Conservation (phyloP, 2,113 vertebrate genomes). For the Entomyzon cyanotis region DNA sequence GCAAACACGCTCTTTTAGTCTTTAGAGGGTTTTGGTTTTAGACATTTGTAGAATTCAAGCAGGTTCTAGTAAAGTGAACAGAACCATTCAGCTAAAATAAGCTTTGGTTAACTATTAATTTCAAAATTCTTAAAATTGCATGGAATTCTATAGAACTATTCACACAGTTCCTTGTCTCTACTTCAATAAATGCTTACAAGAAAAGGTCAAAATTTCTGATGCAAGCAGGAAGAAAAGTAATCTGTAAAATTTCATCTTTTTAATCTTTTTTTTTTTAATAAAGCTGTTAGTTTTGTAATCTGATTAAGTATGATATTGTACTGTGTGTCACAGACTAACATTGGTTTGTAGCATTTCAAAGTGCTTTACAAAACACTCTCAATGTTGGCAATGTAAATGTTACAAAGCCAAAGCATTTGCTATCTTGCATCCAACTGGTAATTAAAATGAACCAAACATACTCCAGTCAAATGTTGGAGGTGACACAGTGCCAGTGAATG, state of each 20-base stretch:
- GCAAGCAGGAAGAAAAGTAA: background rate
- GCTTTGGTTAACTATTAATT: background rate
- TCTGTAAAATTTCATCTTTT: background rate
- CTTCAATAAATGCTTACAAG: background rate
- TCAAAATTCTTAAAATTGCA: background rate
- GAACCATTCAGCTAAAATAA: background rate
- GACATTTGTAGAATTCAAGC: background rate
- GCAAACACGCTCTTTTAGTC: background rate
- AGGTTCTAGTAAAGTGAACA: background rate
- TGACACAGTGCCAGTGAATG: background rate
- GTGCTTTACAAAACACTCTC: background rate
- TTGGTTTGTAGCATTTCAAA: background rate
- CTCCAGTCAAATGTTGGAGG: background rate
- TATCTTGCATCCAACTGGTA: background rate
- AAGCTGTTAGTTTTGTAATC: background rate
- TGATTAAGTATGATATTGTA: background rate
- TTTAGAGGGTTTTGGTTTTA: background rate
- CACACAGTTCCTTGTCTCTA: background rate
- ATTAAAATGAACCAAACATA: background rate
- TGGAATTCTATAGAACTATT: background rate
- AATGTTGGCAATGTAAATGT: background rate
- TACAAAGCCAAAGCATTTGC: background rate
- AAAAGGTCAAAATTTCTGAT: background rate
- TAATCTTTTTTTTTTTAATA: background rate
- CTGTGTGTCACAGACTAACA: background rate